phyloP scores from a whole-genome alignment of 2,797 vertebrate genomes.

The Siniperca scherzeri region DNA sequence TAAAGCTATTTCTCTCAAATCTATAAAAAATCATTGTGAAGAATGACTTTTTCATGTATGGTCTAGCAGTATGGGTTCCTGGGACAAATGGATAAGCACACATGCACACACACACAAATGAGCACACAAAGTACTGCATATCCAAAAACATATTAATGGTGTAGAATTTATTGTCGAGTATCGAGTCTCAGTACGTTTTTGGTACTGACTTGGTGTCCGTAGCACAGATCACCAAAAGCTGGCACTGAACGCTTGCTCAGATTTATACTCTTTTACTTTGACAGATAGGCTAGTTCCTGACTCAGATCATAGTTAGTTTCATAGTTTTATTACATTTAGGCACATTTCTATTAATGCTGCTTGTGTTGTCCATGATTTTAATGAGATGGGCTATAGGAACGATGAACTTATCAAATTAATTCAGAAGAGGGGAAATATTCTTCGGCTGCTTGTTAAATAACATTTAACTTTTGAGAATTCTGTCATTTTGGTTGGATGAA shows the following conservation, averaged over 20 bases:
- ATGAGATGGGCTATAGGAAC: slow-evolving; percentile 71
- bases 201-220: neutral
- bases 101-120: neutral
- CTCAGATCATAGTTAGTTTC: neutral
- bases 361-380: slow-evolving; percentile 64
- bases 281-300: neutral
- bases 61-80: slow-evolving; percentile 18
- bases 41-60: neutral
- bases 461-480: neutral
- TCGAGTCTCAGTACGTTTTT: neutral
- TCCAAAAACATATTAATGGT: neutral
- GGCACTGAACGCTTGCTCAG: neutral
- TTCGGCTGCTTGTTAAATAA: neutral
- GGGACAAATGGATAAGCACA: neutral
- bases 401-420: slow-evolving; percentile 67
- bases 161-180: neutral
- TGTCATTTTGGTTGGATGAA: neutral
- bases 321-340: neutral
- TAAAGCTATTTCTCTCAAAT: slow-evolving; percentile 9
- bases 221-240: neutral
- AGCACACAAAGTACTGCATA: neutral
- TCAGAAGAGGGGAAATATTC: slow-evolving; percentile 45
- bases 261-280: neutral
- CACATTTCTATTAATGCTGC: neutral
- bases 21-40: slow-evolving; percentile 8